These are phyloP conservation scores for Rhipidura dahli DNA, from an alignment of 2,113 vertebrate species.

Conservation along the genomic window DNA sequence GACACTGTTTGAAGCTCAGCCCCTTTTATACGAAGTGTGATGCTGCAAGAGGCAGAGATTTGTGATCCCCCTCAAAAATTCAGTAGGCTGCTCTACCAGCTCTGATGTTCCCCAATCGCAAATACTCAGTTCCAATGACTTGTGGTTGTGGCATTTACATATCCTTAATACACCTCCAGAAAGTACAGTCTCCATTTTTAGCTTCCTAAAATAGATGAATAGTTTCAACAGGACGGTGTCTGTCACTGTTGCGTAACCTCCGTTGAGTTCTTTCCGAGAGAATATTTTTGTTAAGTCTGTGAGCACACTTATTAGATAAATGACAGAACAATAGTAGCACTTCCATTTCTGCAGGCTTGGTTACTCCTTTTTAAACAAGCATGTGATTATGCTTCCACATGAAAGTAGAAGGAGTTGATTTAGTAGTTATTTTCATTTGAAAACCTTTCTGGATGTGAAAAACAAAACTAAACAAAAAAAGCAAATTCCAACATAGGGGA, in stretches of 20 bases:
- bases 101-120: not conserved
- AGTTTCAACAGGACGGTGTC: not conserved
- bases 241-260: not conserved
- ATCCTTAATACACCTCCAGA: not conserved
- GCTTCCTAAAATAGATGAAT: not conserved
- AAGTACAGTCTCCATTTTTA: not conserved
- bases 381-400: not conserved
- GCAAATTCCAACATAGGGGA: not conserved
- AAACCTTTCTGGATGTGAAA: not conserved
- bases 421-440: not conserved
- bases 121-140: not conserved
- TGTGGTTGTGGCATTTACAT: not conserved
- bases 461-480: not conserved
- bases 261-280: not conserved
- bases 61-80: not conserved
- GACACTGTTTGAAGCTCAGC: not conserved
- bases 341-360: not conserved
- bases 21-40: not conserved
- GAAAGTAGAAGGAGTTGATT: not conserved
- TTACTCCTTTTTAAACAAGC: not conserved
- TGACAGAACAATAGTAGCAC: not conserved
- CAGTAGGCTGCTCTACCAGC: fast-evolving
- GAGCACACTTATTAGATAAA: not conserved
- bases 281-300: not conserved
- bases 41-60: not conserved